Evolutionary conservation across 2,797 vertebrate genomes (phyloP), one percentile per base, ranked within the genome.

Genomic region (Gallinago solitaria): DNA sequence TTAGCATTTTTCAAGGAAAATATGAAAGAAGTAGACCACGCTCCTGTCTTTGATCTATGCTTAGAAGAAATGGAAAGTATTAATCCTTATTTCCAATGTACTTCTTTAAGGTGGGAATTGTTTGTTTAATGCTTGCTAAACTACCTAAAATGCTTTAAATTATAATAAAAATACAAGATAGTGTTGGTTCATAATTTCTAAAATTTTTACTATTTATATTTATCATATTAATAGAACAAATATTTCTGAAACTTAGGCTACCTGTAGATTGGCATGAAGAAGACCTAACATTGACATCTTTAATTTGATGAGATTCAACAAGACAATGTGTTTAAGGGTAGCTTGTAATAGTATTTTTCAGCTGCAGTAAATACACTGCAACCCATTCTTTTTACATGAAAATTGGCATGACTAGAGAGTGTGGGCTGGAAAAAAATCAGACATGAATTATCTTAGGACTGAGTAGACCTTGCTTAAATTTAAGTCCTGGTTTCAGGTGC

Each of bases 31-130:
- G 15, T 84, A 60, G 35, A 30, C 35, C 3, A 20, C 18, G 24
- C 16, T 56, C 23, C 21, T 28, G 21, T 65, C 30, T 93, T 93
- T 83, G 50, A 94, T 95, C 47, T 87, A 37, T 83, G 53, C 65
- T 88, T 76, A 77, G 39, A 79, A 47, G 76, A 89, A 97, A 89
- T 77, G 32, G 35, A 56, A 95, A 96, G 83, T 90, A 90, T 71
- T 87, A 64, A 82, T 67, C 8, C 43, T 74, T 76, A 71, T 59
- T 51, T 91, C 28, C 69, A 89, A 6, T 35, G 41, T 28, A 54
- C 8, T 90, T 50, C 73, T 87, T 84, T 60, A 68, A 83, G 70
- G 56, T 43, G 45, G 33, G 9, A 69, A 33, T 78, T 1, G 8
- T 54, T 83, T 92, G 68, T 92, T 69, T 71, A 85, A 33, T 57